phyloP scores from a whole-genome alignment of 2,888 invertebrate species.

The Blera fallax region DNA sequence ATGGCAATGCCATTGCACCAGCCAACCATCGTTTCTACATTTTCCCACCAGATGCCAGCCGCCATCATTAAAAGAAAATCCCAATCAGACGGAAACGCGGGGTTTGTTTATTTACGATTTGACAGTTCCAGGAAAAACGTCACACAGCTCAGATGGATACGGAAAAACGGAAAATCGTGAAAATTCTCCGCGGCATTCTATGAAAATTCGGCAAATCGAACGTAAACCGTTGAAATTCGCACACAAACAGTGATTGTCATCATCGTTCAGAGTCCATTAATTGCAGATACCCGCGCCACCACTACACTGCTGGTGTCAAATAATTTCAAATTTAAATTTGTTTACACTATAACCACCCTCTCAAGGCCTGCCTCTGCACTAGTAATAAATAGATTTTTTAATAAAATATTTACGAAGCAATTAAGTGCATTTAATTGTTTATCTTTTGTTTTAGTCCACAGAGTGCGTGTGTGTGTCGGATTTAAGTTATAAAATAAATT shows the following conservation, averaged over 20 bases:
- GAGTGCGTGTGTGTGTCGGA: neutral
- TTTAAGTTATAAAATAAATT: constrained; percentile 42
- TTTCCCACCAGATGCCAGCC: constrained; percentile 47
- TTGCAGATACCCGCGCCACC: neutral
- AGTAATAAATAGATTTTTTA: constrained; percentile 17
- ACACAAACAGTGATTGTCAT: neutral
- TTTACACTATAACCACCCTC: neutral
- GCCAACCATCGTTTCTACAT: neutral
- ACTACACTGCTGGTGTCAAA: neutral
- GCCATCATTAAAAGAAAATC: neutral
- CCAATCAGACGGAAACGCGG: constrained; percentile 64
- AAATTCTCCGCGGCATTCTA: constrained; percentile 64
- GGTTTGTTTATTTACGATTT: constrained; percentile 78
- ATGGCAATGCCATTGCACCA: constrained; percentile 45
- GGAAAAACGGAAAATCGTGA: constrained; percentile 73
- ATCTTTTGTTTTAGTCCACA: constrained; percentile 3
- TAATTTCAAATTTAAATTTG: constrained; percentile 37
- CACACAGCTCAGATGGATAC: constrained; percentile 78
- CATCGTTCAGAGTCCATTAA: neutral
- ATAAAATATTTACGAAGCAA: constrained; percentile 70
- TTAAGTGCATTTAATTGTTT: constrained; percentile 61
- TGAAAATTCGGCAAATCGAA: constrained; percentile 49
- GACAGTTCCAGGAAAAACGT: constrained; percentile 81
- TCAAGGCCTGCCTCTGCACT: neutral
- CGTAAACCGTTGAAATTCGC: constrained; percentile 13